phyloP scores from a whole-genome alignment of 2,113 vertebrate genomes.

The Xiphias gladius region DNA sequence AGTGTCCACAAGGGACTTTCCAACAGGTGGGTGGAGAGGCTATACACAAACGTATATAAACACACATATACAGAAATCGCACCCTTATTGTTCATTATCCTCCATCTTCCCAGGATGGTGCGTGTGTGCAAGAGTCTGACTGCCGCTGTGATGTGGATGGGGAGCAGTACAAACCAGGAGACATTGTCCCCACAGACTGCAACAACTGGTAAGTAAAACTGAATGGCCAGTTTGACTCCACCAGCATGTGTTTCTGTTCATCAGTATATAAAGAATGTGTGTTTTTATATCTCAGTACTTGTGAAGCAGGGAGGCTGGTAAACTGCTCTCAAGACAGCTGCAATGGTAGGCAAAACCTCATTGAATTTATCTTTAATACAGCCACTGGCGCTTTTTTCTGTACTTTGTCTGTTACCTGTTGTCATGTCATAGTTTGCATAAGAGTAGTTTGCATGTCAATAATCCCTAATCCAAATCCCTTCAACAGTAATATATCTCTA shows the following conservation, averaged over 20 bases:
- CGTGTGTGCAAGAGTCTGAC: constrained; percentile 80
- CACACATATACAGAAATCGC: background rate
- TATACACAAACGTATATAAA: background rate
- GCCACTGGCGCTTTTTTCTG: background rate
- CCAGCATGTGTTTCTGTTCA: background rate
- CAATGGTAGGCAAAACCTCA: constrained; percentile 75
- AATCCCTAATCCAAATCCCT: background rate
- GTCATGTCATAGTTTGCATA: background rate
- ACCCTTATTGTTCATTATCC: background rate
- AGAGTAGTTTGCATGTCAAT: background rate
- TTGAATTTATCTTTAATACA: background rate
- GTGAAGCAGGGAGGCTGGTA: constrained; percentile 83
- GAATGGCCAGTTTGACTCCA: background rate
- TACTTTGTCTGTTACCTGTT: background rate
- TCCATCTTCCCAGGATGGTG: constrained; percentile 66
- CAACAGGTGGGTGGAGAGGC: constrained; percentile 81
- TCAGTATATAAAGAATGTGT: background rate
- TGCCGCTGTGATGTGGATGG: constrained; percentile 87
- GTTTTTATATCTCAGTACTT: constrained; percentile 82
- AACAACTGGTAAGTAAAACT: constrained; percentile 86
- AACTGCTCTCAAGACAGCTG: constrained; percentile 86
- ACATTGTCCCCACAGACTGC: constrained; percentile 81
- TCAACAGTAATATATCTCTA: background rate
- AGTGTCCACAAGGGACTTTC: constrained; percentile 80
- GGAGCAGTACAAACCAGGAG: constrained; percentile 79